Evolutionary conservation across 2,113 vertebrate species (phyloP).

Genomic region (Coptodon rendalli): DNA sequence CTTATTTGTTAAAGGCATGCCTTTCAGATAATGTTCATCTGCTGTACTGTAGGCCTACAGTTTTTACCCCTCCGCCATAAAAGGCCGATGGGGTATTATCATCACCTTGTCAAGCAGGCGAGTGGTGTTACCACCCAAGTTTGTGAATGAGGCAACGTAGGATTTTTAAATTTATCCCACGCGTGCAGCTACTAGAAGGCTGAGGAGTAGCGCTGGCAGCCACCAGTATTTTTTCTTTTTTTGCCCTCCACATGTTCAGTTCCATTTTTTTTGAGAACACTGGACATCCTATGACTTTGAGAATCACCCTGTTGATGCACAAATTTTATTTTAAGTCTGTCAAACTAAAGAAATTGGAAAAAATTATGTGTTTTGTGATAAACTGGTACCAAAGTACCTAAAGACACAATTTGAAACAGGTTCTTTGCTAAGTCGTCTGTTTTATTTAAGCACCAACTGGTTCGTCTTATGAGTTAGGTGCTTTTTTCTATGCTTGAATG

Average conservation of each 20-base stretch:
- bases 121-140: neutral
- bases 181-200: neutral
- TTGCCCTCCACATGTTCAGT: neutral
- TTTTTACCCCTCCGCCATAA: neutral
- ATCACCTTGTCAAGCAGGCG: neutral
- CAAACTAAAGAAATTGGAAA: neutral
- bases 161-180: neutral
- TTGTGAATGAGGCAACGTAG: neutral
- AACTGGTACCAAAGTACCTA: neutral
- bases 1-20: neutral
- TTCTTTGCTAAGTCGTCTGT: neutral
- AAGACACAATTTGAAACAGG: neutral
- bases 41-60: neutral
- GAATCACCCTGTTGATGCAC: neutral
- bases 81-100: neutral
- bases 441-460: neutral
- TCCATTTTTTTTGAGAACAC: neutral
- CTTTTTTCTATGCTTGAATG: neutral
- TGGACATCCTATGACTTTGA: neutral
- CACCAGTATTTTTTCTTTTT: neutral
- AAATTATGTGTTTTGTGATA: neutral
- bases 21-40: neutral
- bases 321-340: neutral
- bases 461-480: neutral
- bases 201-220: neutral